Evolutionary conservation across 2,113 vertebrate genomes (phyloP).

Genomic region (Cyprinodon tularosa): DNA sequence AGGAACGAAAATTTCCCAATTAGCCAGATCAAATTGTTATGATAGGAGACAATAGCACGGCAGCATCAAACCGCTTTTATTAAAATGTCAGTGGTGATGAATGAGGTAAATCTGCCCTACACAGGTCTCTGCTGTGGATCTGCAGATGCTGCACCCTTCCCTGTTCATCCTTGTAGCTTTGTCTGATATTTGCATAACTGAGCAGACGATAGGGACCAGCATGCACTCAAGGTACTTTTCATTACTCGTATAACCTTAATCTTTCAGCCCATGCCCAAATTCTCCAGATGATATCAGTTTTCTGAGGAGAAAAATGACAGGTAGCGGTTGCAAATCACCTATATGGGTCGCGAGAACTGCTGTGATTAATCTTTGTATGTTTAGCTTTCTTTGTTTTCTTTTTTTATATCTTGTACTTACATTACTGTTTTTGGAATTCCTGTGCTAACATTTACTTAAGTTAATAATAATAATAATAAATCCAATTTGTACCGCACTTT

Average conservation of each 20-base stretch:
- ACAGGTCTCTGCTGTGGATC: slow-evolving; percentile 26
- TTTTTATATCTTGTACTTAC: too few relatives aligned
- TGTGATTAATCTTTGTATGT: slow-evolving; percentile 39
- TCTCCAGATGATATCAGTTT: slow-evolving; percentile 23
- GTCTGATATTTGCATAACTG: slow-evolving; percentile 55
- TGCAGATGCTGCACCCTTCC: slow-evolving; percentile 17
- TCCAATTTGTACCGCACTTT: too few relatives aligned
- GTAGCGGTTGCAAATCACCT: slow-evolving; percentile 39
- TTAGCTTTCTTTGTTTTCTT: too few relatives aligned
- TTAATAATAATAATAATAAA: too few relatives aligned
- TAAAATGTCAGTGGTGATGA: slow-evolving; percentile 70
- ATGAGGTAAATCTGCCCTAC: slow-evolving; percentile 49
- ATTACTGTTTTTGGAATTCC: not conserved
- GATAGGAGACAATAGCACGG: slow-evolving; percentile 37
- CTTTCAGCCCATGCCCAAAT: slow-evolving; percentile 21
- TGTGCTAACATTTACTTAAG: not conserved
- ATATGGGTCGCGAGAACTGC: slow-evolving; percentile 36
- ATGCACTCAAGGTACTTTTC: slow-evolving; percentile 33
- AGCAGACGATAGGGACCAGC: slow-evolving; percentile 40
- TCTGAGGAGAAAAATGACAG: slow-evolving; percentile 31
- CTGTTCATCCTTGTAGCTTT: slow-evolving; percentile 6
- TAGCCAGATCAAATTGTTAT: slow-evolving; percentile 62
- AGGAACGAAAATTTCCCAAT: slow-evolving; percentile 48
- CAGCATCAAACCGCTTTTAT: slow-evolving; percentile 50
- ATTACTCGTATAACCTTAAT: slow-evolving; percentile 44